phyloP scores from a whole-genome alignment of 2,888 invertebrate species.

The Abscondita cerata region DNA sequence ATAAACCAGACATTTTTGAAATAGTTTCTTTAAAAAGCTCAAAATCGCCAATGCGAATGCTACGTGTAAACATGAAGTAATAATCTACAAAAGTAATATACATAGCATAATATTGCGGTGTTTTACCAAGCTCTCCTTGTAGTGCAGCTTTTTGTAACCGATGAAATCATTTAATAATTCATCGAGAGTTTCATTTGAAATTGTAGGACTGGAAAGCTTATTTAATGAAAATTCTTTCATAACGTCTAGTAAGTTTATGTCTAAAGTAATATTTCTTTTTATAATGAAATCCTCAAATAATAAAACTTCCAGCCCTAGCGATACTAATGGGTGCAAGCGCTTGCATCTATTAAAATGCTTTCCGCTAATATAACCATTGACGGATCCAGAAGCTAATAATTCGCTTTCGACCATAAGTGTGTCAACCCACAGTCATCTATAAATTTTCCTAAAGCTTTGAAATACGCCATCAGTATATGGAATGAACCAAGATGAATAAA shows the following conservation, averaged over 20 bases:
- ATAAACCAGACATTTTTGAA: conserved; percentile 2
- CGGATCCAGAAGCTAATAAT: conserved; percentile 43
- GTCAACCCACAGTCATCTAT: conserved; percentile 38
- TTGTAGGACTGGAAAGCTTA: no score
- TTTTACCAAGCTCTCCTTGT: not conserved
- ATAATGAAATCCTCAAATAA: not conserved
- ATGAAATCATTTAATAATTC: not conserved
- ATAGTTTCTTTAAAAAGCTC: not conserved
- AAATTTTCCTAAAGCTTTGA: conserved; percentile 45
- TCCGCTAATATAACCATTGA: conserved; percentile 39
- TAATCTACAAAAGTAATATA: conserved; percentile 34
- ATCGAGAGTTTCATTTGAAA: no score
- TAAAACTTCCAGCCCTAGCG: not conserved
- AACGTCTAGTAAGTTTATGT: not conserved
- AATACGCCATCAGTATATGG: conserved; percentile 43
- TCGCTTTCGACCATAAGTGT: conserved; percentile 37
- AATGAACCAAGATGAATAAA: conserved; percentile 51
- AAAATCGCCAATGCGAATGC: conserved; percentile 1
- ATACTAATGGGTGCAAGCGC: conserved; percentile 37
- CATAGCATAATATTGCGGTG: conserved; percentile 40
- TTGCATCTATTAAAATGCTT: conserved; percentile 48
- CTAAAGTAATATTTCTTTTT: not conserved
- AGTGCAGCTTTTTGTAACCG: not conserved
- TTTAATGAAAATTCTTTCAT: not conserved
- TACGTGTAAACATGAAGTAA: not conserved